Conservation (phyloP, 1,140 invertebrate species). For the Eupristina koningsbergeri region DNA sequence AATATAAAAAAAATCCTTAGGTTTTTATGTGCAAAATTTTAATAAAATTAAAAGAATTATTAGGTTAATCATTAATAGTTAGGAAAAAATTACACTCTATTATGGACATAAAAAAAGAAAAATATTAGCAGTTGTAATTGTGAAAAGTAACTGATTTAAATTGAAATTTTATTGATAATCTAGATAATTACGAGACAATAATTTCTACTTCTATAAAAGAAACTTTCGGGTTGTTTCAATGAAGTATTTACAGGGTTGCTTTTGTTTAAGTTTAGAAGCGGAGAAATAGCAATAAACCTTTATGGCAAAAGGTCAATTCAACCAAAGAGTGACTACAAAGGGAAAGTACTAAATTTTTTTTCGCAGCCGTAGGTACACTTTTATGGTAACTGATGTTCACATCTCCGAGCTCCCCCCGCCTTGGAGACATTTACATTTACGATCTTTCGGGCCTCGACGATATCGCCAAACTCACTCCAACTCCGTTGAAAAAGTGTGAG, state of each 20-base stretch:
- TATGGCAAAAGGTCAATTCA: constrained; percentile 19
- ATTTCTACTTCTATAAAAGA: not conserved
- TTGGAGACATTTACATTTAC: constrained; percentile 65
- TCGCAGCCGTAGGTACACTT: constrained; percentile 55
- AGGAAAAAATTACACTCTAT: too few relatives aligned
- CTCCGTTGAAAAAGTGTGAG: constrained; percentile 65
- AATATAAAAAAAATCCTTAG: too few relatives aligned
- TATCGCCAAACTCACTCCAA: constrained; percentile 62
- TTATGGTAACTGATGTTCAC: constrained; percentile 62
- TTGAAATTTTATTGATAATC: not conserved
- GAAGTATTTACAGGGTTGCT: not conserved
- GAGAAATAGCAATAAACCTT: constrained; percentile 27
- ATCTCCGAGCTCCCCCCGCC: constrained; percentile 60
- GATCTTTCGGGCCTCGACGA: constrained; percentile 64
- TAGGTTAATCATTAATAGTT: too few relatives aligned
- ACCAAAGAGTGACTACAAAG: not conserved
- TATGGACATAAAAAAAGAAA: not conserved
- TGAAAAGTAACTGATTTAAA: not conserved
- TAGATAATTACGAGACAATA: constrained; percentile 23
- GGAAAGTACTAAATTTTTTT: constrained; percentile 21
- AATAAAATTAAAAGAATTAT: too few relatives aligned
- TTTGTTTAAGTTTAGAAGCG: not conserved
- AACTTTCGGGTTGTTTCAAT: not conserved
- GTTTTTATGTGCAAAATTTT: too few relatives aligned
- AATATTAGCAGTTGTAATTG: not conserved